Base-by-base conservation (phyloP, 2,797 vertebrate species). In the Enteromius thamalakanensis region DNA sequence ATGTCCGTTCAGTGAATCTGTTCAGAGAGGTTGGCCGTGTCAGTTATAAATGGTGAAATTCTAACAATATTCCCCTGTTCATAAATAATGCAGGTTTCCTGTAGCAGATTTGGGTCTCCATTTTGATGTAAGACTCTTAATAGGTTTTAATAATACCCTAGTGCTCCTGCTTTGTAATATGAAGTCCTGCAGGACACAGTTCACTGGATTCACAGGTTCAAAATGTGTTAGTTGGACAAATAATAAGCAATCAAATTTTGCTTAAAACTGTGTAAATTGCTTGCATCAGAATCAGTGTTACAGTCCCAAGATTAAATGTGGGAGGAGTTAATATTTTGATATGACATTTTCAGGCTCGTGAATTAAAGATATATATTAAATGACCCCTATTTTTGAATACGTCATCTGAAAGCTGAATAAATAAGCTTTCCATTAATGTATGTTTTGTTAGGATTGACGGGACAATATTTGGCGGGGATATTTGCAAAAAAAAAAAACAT, bases 51-150 rank as follows among this genome's bases (percentile, higher is more conserved):
- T 93, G 87, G 83, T 87, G 88, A 83, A 84, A 90, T 86, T 92
- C 89, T 89, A 91, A 89, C 91, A 93, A 89, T 87, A 86, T 89
- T 87, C 88, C 91, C 87, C 85, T 89, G 86, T 89, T 92, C 88
- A 91, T 94, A 89, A 92, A 90, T 89, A 87, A 94, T 95, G 92
- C 91, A 96, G 95, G 91, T 94, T 94, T 94, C 86, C 93, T 92
- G 85, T 88, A 93, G 91, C 91, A 92, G 90, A 93, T 90, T 88
- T 86, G 87, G 87, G 87, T 87, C 92, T 91, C 90, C 91, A 91
- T 88, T 92, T 93, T 91, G 90, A 93, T 91, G 87, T 88, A 93
- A 90, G 90, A 88, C 88, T 65, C 80, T 88, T 93, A 94, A 94
- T 94, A 91, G 91, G 55, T 79, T 87, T 87, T 91, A 89, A 91